Conservation (phyloP, 2,888 invertebrate species). For the Himalopsyche japonica region DNA sequence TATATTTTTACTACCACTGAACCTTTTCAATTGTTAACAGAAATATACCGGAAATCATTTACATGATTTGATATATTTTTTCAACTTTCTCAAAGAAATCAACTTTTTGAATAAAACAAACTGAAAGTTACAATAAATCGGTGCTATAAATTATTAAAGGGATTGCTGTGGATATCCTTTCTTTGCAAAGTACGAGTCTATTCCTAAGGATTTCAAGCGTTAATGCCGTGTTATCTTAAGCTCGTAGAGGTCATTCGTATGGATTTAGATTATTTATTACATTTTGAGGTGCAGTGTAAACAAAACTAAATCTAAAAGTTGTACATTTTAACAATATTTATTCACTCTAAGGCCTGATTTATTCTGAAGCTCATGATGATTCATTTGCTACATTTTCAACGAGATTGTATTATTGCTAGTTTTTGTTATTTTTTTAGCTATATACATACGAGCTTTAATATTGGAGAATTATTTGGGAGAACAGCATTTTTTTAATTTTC, state of each 20-base stretch:
- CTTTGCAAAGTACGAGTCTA: not conserved
- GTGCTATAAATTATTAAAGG: not conserved
- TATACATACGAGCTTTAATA: no score
- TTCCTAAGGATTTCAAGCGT: not conserved
- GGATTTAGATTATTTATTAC: conserved; percentile 24
- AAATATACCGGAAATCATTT: no score
- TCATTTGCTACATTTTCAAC: not conserved
- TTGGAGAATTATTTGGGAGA: no score
- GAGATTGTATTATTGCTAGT: not conserved
- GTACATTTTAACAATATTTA: not conserved
- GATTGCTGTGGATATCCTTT: not conserved
- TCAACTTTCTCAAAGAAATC: not conserved
- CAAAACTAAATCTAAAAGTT: not conserved
- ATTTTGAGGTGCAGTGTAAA: not conserved
- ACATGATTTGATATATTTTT: not conserved
- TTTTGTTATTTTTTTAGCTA: no score
- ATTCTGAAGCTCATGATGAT: not conserved
- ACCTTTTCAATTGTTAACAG: no score
- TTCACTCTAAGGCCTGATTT: not conserved
- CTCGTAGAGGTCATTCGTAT: conserved; percentile 27
- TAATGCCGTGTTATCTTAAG: conserved; percentile 35
- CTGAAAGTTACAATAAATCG: not conserved
- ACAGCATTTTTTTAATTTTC: no score
- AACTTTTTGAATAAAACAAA: not conserved
- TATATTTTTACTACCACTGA: no score